Evolutionary conservation across 2,113 vertebrate genomes (phyloP), one percentile per base, ranked within the genome.

Genomic region (Naja naja): DNA sequence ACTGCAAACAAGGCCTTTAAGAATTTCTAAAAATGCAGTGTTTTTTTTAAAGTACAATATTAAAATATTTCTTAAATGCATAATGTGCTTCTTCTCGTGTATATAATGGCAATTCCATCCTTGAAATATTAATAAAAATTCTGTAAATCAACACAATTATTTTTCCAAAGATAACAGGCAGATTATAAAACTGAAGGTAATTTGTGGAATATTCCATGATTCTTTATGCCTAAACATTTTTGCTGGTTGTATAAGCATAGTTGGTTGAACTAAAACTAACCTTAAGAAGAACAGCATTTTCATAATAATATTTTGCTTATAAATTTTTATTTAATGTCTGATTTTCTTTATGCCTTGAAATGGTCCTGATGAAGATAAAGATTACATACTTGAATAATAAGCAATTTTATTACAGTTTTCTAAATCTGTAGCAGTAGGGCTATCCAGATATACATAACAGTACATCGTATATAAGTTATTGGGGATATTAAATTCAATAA

Each of bases 221-320:
- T 85, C 87, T 88, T 0, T 92, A 5, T 88, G 87, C 90, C 91
- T 89, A 39, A 49, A 94, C 64, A 91, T 47, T 94, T 95, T 96
- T 96, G 92, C 96, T 96, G 92, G 54, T 91, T 94, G 96, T 94
- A 91, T 94, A 96, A 94, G 93, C n/a, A 25, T 12, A 91, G 93
- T 92, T 93, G 39, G 91, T 96, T 95, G 90, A 91, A 91, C 95
- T 95, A 94, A 0, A 2, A 90, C 39, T 94, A 95, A 30, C 85
- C 39, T 81, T 81, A 89, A 93, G 96, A 91, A 39, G 89, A 94
- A 27, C 74, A 94, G 90, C 55, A 89, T 88, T 93, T 93, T 93
- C 64, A 94, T 95, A 87, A 96, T 34, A 87, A 88, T 54, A 94
- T 85, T 52, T 89, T 90, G 45, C 85, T 93, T 95, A 86, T 93